Percentiles rank a stretch among this genome's conserved stretches.
Conservation (phyloP, 2,797 vertebrate species). For the Alfaro cultratus region DNA sequence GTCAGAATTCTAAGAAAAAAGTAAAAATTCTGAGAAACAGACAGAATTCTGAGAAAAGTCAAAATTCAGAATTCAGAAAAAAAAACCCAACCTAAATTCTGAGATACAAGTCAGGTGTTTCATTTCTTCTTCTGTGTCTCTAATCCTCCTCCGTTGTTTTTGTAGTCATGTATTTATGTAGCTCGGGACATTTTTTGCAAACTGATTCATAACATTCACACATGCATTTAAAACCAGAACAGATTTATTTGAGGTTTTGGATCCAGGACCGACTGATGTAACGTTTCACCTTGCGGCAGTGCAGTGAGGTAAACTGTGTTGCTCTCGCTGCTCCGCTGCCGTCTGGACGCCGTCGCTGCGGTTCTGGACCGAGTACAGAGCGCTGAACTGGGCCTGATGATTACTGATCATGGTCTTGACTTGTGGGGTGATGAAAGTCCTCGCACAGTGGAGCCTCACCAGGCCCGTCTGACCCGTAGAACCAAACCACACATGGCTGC, state of each 20-base stretch:
- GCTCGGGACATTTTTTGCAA: not conserved
- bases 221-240: not conserved
- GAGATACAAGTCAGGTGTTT: too few species aligned
- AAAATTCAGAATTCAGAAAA: not conserved
- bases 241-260: not conserved
- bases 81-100: too few species aligned
- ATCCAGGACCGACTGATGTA: not conserved
- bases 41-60: too few species aligned
- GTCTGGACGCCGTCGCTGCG: not conserved
- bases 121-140: too few species aligned
- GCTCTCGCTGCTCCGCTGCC: conserved; percentile 11
- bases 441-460: conserved; percentile 86
- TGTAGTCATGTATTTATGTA: not conserved
- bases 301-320: not conserved
- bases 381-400: conserved; percentile 75
- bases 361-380: conserved; percentile 64
- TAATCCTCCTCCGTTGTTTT: not conserved
- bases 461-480: conserved; percentile 90
- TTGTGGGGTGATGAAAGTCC: conserved; percentile 74
- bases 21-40: too few species aligned
- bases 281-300: not conserved
- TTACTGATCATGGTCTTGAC: conserved; percentile 73
- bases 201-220: not conserved
- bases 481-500: conserved; percentile 86
- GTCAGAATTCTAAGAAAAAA: too few species aligned